Base-by-base conservation (phyloP, 2,888 invertebrate genomes). In the Thelaira solivaga region DNA sequence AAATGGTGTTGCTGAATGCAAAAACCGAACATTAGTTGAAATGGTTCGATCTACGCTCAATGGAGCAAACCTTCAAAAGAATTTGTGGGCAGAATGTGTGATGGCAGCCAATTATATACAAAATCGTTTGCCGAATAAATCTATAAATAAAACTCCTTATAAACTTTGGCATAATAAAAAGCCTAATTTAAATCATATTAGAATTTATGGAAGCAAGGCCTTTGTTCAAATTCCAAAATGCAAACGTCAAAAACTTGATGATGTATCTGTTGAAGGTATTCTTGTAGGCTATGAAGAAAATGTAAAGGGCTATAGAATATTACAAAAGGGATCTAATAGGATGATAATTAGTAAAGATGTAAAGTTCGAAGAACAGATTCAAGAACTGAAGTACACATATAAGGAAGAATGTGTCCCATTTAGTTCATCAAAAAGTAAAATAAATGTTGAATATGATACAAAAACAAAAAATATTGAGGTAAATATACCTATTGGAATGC, bases 181-280 rank as follows among this genome's bases (percentile, higher is more conserved):
- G n/a, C n/a, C 24, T 5, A 13, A 55, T 26, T 24, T 55, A 1
- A 39, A 24, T 4, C 36, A 43, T 43, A 59, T 59, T 18, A 59
- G 16, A 43, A 26, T 43, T 6, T 43, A 59, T 29, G 43, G 43
- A 0, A 24, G 39, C 22, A 39, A 57, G 7, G 43, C 43, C 6
- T 59, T 29, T 43, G 59, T 43, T n/a, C 41, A 59, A n/a, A 29
- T 59, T 26, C 59, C 41, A 16, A 59, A 59, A 18, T 43, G 41
- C 11, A 29, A 59, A 59, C 39, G 41, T 41, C 39, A 41, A 11
- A 41, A 57, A 41, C 41, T 57, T 24, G 57, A 57, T 57, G 26
- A 57, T 10, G 59, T 43, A 6, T 59, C 29, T 1, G n/a, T 18
- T 2, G 59, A 59, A 16, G 43, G 41, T 29, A 59, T 41, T 2